Evolutionary conservation across 2,888 invertebrate species (phyloP).

Genomic region (Meteorus cinctellus): DNA sequence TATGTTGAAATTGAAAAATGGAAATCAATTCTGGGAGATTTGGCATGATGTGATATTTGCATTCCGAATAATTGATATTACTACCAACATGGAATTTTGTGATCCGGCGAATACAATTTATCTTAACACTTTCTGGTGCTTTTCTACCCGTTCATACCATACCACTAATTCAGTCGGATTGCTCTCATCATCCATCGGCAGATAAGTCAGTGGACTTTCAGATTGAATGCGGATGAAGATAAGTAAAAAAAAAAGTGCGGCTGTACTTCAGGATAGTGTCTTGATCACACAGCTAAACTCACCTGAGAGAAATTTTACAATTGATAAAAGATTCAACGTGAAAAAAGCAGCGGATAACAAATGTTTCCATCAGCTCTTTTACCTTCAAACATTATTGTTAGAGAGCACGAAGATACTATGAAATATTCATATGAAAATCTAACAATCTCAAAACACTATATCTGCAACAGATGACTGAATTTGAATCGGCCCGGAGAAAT

Average conservation of each 20-base stretch:
- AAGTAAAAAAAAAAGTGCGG: slow-evolving; percentile 56
- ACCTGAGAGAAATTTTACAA: slow-evolving; percentile 62
- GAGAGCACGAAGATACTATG: slow-evolving; percentile 59
- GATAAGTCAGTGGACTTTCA: slow-evolving; percentile 61
- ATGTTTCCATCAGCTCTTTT: slow-evolving; percentile 61
- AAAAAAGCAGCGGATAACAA: slow-evolving; percentile 58
- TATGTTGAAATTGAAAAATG: not conserved
- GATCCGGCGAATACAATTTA: slow-evolving; percentile 54
- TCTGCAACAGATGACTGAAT: slow-evolving; percentile 41
- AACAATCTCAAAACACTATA: slow-evolving; percentile 58
- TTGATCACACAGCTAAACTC: slow-evolving; percentile 46
- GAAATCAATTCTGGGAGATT: too few relatives aligned
- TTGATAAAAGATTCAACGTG: slow-evolving; percentile 64
- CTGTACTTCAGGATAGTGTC: slow-evolving; percentile 59
- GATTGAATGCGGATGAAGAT: slow-evolving; percentile 57
- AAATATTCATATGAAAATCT: slow-evolving; percentile 62
- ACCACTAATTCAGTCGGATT: slow-evolving; percentile 57
- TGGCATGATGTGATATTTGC: too few relatives aligned
- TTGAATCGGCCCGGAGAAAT: not conserved
- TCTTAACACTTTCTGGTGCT: slow-evolving; percentile 55
- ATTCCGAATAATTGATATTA: slow-evolving; percentile 6
- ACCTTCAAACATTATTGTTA: slow-evolving; percentile 63
- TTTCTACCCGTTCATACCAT: slow-evolving; percentile 57
- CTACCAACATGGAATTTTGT: slow-evolving; percentile 51
- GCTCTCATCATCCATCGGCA: slow-evolving; percentile 54